Percentiles rank a stretch among this genome's conserved stretches.
These are phyloP conservation scores for Adrianichthys oophorus DNA, from an alignment of 2,797 vertebrate genomes.

Conservation along the genomic window DNA sequence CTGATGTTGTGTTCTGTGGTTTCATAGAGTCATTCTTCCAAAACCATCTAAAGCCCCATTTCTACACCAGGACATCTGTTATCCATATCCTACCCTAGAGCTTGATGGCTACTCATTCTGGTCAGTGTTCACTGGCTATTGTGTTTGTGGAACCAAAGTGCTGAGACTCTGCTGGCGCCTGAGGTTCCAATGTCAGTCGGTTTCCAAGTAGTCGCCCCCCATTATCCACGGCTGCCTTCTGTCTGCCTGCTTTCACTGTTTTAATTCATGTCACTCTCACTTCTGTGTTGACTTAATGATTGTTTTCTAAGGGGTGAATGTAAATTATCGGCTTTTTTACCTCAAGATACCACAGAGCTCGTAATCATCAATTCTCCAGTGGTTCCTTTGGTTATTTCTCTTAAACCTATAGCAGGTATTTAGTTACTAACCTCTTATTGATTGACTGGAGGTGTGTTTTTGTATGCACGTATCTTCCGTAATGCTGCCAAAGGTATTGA, in stretches of 20 bases:
- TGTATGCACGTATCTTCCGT: constrained; percentile 3
- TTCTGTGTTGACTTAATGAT: constrained; percentile 3
- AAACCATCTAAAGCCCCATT: constrained; percentile 52
- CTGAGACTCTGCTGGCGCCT: constrained; percentile 45
- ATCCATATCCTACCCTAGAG: constrained; percentile 56
- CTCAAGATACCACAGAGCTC: neutral
- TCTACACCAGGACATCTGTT: constrained; percentile 61
- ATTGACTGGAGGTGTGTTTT: constrained; percentile 10
- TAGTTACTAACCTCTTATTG: neutral
- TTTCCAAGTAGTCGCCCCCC: constrained; percentile 43
- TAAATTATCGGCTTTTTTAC: constrained; percentile 6
- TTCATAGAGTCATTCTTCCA: constrained; percentile 47
- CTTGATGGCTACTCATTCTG: constrained; percentile 50
- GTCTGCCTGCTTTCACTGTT: constrained; percentile 9
- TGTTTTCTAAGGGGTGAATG: neutral
- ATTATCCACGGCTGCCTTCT: constrained; percentile 11
- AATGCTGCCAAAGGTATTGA: constrained; percentile 16
- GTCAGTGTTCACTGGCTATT: constrained; percentile 63
- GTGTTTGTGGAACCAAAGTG: constrained; percentile 54
- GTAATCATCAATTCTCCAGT: neutral
- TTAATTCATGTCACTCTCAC: constrained; percentile 9
- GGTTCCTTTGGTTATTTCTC: neutral
- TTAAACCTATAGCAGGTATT: neutral
- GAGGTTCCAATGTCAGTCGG: constrained; percentile 52
- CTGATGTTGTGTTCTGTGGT: constrained; percentile 53